Evolutionary conservation across 2,113 vertebrate species (phyloP).

Genomic region (Xenus cinereus): DNA sequence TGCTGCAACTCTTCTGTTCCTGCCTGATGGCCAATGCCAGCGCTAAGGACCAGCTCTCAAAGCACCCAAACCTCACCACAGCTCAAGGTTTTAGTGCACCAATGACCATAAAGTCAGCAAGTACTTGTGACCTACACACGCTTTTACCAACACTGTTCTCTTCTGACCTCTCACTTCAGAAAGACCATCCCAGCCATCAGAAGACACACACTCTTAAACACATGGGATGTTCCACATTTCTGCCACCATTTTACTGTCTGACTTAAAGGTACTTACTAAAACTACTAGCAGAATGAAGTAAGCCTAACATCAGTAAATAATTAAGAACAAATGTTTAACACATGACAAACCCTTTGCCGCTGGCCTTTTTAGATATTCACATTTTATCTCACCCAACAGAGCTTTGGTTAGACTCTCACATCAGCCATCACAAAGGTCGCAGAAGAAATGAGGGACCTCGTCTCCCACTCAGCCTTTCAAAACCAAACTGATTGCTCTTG

Average conservation of each 20-base stretch:
- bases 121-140: not conserved
- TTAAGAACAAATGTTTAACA: not conserved
- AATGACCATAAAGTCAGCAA: not conserved
- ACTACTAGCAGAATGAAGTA: not conserved
- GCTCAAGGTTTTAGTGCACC: not conserved
- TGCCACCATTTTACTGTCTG: not conserved
- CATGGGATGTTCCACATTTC: not conserved
- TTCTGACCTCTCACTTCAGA: rapidly evolving
- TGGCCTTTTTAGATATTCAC: not conserved
- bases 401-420: not conserved
- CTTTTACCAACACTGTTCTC: not conserved
- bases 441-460: not conserved
- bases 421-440: not conserved
- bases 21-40: not conserved
- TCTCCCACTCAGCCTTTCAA: not conserved
- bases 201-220: not conserved
- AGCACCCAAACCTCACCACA: not conserved
- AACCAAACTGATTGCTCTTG: not conserved
- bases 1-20: not conserved
- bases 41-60: not conserved
- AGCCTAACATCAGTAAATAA: not conserved
- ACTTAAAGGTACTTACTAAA: not conserved
- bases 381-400: not conserved
- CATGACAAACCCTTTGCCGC: not conserved
- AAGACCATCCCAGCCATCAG: not conserved